Conservation (phyloP, 1,140 invertebrate species). For the Bombus balteatus region DNA sequence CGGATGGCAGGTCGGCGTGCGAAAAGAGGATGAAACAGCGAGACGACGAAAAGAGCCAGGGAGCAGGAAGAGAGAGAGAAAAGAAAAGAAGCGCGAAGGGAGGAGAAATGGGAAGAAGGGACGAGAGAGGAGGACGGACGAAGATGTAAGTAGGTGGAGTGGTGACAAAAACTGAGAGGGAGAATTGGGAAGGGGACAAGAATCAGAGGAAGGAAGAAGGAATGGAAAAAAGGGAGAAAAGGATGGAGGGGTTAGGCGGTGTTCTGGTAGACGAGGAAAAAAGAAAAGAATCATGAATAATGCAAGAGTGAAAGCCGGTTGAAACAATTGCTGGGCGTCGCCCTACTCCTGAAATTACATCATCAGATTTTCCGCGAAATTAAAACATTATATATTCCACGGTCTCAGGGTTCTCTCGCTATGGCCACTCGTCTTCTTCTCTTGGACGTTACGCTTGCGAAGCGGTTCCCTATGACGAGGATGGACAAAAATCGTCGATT, state of each 20-base stretch:
- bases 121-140: background rate
- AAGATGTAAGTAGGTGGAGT: background rate
- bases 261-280: conserved; percentile 55
- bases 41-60: conserved; percentile 6
- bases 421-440: conserved; percentile 41
- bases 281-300: conserved; percentile 68
- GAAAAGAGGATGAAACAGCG: background rate
- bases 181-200: background rate
- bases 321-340: conserved; percentile 71
- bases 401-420: conserved; percentile 22
- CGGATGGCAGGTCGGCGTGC: background rate
- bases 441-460: conserved; percentile 16
- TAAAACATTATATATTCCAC: conserved; percentile 69
- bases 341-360: conserved; percentile 71
- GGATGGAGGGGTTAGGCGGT: conserved; percentile 21
- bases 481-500: conserved; percentile 59
- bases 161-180: background rate
- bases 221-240: background rate
- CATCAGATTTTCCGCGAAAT: conserved; percentile 72
- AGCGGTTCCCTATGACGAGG: background rate
- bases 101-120: background rate
- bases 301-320: conserved; percentile 68
- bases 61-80: background rate
- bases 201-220: conserved; percentile 6
- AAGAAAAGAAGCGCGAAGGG: background rate